Evolutionary conservation across 2,113 vertebrate genomes (phyloP), one percentile per base, ranked within the genome.

Genomic region (Geococcyx californianus): DNA sequence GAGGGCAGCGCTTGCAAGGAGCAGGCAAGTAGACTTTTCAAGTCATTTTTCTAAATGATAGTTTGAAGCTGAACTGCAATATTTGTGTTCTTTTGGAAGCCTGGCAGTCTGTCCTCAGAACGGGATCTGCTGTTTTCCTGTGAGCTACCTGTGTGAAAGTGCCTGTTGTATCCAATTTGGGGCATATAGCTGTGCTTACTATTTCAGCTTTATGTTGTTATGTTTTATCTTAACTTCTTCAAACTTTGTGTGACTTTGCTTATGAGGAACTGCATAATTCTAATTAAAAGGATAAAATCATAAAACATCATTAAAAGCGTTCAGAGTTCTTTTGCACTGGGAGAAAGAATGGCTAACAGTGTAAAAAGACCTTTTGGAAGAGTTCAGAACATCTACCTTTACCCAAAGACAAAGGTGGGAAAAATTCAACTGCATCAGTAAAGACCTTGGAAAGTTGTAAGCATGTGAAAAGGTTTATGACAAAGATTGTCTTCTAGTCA

Each of bases 401-500:
- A 33, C 51, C 16, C 81, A 42, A 51, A 78, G 77, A 64, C 34
- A 44, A 45, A 60, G 44, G 47, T 79, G 68, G 75, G 42, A 56
- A 70, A 68, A 91, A 40, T 6, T 70, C 26, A 92, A 56, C 63
- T 62, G 54, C 83, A 81, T n/a, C 33, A 81, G 16, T 88, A 83
- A 93, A 64, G 49, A 52, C n/a, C 10, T 72, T 81, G 40, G 38
- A 49, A 81, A 77, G 40, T 75, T 92, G n/a, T 31, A 88, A 84
- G 64, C 79, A 72, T 0, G 17, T 93, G 79, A 93, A 90, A 78
- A 28, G 15, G 68, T 90, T 92, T 92, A 81, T 63, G 59, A 42
- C 34, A 44, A 89, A 42, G 42, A 15, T 55, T 87, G 56, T 93
- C 26, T 93, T 93, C 64, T 9, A 95, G 60, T 85, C 34, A 8